Evolutionary conservation across 2,888 invertebrate genomes (phyloP).

Genomic region (Tinea trinotella): DNA sequence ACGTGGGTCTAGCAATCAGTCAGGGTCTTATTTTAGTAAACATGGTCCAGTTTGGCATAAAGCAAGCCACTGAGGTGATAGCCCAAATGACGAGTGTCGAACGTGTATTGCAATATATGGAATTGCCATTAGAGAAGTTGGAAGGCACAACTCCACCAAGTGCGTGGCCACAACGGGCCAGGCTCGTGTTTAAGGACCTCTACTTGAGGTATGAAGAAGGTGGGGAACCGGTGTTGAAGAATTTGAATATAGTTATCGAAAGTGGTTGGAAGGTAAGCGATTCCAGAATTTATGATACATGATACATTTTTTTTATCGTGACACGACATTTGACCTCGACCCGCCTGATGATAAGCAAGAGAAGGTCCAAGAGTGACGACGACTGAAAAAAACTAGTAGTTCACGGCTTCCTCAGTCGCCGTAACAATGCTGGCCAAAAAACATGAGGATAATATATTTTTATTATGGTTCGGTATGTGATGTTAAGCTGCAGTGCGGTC

Average conservation of each 20-base stretch:
- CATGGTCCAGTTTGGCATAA: conserved; percentile 85
- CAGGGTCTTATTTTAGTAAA: conserved; percentile 82
- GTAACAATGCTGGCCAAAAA: too few species aligned
- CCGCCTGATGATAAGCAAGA: too few species aligned
- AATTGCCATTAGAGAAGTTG: conserved; percentile 77
- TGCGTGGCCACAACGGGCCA: conserved; percentile 76
- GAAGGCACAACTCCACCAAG: conserved; percentile 72
- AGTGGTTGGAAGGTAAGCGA: conserved; percentile 75
- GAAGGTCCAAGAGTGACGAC: too few species aligned
- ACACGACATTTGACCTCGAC: too few species aligned
- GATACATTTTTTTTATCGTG: not conserved
- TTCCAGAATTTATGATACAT: not conserved
- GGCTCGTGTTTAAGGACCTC: conserved; percentile 73
- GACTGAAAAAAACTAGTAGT: too few species aligned
- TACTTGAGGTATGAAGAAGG: conserved; percentile 75
- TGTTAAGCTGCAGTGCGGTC: too few species aligned
- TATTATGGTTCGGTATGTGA: too few species aligned
- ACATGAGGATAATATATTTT: too few species aligned
- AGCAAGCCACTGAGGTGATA: conserved; percentile 83
- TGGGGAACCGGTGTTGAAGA: conserved; percentile 77
- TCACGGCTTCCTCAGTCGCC: too few species aligned
- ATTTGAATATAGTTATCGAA: conserved; percentile 75
- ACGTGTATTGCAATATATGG: conserved; percentile 83
- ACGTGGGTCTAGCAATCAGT: conserved; percentile 81
- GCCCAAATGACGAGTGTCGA: conserved; percentile 89